These are phyloP conservation scores for Seriola aureovittata DNA, from an alignment of 2,113 vertebrate genomes.

Conservation along the genomic window DNA sequence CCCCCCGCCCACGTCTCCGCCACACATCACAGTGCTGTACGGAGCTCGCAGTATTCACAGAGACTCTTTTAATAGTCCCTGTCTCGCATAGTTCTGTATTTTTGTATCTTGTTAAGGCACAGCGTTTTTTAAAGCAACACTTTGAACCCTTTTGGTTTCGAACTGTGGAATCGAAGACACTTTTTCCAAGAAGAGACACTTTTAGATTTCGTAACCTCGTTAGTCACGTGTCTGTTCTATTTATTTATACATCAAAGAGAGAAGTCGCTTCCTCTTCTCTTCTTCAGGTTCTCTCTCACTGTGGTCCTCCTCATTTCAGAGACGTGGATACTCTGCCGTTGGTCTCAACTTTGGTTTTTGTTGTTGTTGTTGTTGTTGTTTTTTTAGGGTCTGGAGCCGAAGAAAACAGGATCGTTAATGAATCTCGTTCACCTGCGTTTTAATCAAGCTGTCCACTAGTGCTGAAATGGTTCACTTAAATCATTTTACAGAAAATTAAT, in stretches of 20 bases:
- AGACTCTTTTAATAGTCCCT: constrained; percentile 63
- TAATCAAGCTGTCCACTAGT: neutral
- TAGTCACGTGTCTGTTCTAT: constrained; percentile 59
- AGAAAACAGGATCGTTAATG: neutral
- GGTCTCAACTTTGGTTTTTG: neutral
- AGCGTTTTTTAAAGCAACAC: constrained; percentile 58
- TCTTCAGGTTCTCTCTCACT: constrained; percentile 43
- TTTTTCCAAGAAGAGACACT: constrained; percentile 52
- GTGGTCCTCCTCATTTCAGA: constrained; percentile 34
- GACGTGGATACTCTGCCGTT: constrained; percentile 2
- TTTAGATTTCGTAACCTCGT: constrained; percentile 29
- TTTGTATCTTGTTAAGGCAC: constrained; percentile 78
- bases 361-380: no score
- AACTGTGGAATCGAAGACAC: constrained; percentile 59
- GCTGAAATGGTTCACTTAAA: neutral
- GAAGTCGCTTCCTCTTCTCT: constrained; percentile 7
- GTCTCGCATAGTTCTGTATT: constrained; percentile 75
- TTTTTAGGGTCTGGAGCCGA: neutral
- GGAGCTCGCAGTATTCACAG: constrained; percentile 61
- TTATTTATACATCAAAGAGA: constrained; percentile 62
- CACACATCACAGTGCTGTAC: constrained; percentile 35
- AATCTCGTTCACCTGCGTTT: neutral
- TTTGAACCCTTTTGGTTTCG: constrained; percentile 63
- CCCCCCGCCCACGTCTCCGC: neutral
- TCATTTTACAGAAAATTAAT: neutral